These are phyloP conservation scores for Actinia equina DNA, from an alignment of 64 coral and sea anemone genomes.

Conservation along the genomic window DNA sequence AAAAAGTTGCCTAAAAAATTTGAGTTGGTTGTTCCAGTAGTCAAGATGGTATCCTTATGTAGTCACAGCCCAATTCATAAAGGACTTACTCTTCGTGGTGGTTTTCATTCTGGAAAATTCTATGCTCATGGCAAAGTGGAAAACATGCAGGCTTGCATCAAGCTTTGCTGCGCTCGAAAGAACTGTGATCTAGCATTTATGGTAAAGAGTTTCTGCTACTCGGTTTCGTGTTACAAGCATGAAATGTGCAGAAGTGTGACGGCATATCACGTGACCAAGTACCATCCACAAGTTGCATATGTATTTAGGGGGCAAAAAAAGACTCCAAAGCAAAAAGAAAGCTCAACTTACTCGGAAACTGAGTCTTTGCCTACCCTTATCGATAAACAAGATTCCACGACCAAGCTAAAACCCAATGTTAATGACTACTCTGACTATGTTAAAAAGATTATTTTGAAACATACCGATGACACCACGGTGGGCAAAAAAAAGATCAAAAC, in stretches of 20 bases:
- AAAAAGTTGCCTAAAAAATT: background rate
- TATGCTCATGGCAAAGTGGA: slow-evolving; percentile 62
- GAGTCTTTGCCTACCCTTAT: background rate
- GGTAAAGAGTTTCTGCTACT: slow-evolving; percentile 72
- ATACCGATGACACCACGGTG: background rate
- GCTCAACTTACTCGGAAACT: no score
- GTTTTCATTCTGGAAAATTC: slow-evolving; percentile 74
- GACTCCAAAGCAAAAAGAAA: slow-evolving; percentile 9
- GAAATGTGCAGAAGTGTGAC: slow-evolving; percentile 29
- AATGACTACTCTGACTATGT: background rate
- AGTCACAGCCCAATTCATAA: slow-evolving; percentile 72
- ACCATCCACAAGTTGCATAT: slow-evolving; percentile 44
- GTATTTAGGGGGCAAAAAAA: slow-evolving; percentile 38
- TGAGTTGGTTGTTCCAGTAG: slow-evolving; percentile 43
- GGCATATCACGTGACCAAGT: slow-evolving; percentile 38
- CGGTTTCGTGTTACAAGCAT: slow-evolving; percentile 62
- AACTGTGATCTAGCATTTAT: slow-evolving; percentile 79
- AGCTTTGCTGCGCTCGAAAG: slow-evolving; percentile 66
- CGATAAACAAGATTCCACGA: background rate
- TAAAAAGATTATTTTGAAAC: background rate
- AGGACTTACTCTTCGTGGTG: slow-evolving; percentile 73
- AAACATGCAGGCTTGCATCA: slow-evolving; percentile 73
- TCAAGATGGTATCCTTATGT: slow-evolving; percentile 82
- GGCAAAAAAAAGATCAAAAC: background rate
- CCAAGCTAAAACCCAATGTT: background rate